phyloP scores from a whole-genome alignment of 2,113 vertebrate species.

The Cepphus grylle region DNA sequence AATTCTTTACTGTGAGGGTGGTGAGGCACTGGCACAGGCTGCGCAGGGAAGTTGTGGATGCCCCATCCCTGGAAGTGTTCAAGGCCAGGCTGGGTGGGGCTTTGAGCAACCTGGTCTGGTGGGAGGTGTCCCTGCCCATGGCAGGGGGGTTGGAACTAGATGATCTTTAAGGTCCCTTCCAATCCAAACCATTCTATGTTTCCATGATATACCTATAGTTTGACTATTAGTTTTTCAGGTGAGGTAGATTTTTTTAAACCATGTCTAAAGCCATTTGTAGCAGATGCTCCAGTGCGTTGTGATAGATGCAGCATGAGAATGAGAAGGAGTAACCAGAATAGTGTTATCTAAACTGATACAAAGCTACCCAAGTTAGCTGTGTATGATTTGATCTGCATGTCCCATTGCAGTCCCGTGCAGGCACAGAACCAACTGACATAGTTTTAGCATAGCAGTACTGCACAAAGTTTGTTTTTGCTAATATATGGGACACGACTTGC shows the following conservation, averaged over 20 bases:
- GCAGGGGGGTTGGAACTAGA: background rate
- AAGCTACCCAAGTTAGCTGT: background rate
- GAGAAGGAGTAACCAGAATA: background rate
- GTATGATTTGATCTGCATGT: background rate
- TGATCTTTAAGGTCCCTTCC: background rate
- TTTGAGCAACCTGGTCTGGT: background rate
- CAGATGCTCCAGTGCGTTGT: background rate
- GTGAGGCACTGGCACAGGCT: background rate
- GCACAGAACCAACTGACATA: background rate
- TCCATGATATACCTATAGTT: background rate
- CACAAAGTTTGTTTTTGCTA: background rate
- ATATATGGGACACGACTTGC: background rate
- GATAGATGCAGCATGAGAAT: background rate
- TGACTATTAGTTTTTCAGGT: background rate
- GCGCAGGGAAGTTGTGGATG: background rate
- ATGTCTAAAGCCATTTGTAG: background rate
- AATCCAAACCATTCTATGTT: background rate
- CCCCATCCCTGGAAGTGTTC: background rate
- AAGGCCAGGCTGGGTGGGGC: background rate
- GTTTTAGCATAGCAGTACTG: background rate
- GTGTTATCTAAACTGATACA: background rate
- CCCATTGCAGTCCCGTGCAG: background rate
- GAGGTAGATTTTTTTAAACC: background rate
- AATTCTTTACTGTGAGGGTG: background rate
- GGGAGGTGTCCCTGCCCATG: background rate